Base-by-base conservation (phyloP, 2,888 invertebrate genomes). In the Drosophila fungiperda region DNA sequence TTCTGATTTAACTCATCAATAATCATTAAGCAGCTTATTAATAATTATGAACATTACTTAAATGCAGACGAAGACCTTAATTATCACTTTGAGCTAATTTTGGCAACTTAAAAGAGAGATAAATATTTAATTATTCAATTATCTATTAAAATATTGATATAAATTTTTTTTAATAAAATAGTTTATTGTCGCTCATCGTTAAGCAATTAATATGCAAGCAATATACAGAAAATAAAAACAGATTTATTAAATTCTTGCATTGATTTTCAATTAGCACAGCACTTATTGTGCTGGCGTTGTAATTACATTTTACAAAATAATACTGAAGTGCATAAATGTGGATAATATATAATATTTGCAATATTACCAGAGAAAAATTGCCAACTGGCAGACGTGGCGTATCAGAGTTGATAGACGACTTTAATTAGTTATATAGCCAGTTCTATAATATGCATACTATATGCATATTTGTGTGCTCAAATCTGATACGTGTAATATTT, bases 211-310 rank as follows among this genome's bases (percentile, higher is more conserved):
- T 23, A 32, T 49, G 26, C 12, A 33, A 23, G 17, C 42, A 54
- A 71, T 59, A 64, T 45, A 38, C 54, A 45, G 20, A 61, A 55
- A 53, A 12, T 23, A 1, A 15, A 40, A 58, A 48, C 26, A 17
- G 23, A 48, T 8, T 35, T 15, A 62, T 35, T 57, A 68, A 53
- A 54, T 59, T 66, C 40, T 66, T 33, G 35, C 65, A 86, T 88
- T 71, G 83, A 68, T 77, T 86, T 74, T 74, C 70, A 80, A 80
- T 83, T 80, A 83, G 73, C 73, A 80, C 75, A 72, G 83, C 65
- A 78, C 75, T 78, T 86, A 83, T 78, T 64, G 59, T 66, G 55
- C 62, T 48, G 52, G 63, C 60, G 68, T 59, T 71, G 58, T 73
- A 76, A 69, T 73, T 52, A 45, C 59, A 66, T 53, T 79, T 45